phyloP scores from a whole-genome alignment of 2,888 invertebrate genomes.

The Glomeris marginata region DNA sequence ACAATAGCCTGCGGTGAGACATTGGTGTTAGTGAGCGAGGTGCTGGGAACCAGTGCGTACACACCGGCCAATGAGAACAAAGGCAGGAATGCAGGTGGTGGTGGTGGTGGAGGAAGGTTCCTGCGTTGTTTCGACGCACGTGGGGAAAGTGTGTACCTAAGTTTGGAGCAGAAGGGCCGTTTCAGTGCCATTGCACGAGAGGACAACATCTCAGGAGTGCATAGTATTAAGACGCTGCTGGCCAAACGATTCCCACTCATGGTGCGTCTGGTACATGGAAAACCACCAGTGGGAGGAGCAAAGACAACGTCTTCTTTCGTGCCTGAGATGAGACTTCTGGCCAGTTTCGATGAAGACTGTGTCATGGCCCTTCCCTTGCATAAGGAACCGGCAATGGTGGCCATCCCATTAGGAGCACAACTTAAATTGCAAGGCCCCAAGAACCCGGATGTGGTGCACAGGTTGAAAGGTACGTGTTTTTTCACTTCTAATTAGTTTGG shows the following conservation, averaged over 20 bases:
- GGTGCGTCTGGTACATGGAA: slow-evolving; percentile 79
- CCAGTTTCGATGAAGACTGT: slow-evolving; percentile 49
- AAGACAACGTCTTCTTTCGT: slow-evolving; percentile 69
- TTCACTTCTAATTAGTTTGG: too few species aligned
- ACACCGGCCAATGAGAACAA: slow-evolving; percentile 29
- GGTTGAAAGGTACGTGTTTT: slow-evolving; percentile 6
- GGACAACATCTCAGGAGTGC: slow-evolving; percentile 88
- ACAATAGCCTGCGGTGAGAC: slow-evolving; percentile 71
- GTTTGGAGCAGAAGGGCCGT: slow-evolving; percentile 73
- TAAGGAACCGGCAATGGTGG: slow-evolving; percentile 51
- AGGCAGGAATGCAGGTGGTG: slow-evolving; percentile 21
- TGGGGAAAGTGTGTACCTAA: slow-evolving; percentile 66
- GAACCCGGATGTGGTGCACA: slow-evolving; percentile 33
- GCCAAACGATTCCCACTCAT: slow-evolving; percentile 82
- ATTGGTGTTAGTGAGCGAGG: slow-evolving; percentile 59
- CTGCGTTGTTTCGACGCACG: slow-evolving; percentile 71
- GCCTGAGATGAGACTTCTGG: slow-evolving; percentile 65
- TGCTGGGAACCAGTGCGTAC: slow-evolving; percentile 23
- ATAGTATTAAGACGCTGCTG: slow-evolving; percentile 72
- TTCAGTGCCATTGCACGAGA: slow-evolving; percentile 85
- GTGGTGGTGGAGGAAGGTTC: slow-evolving; percentile 43
- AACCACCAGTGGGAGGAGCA: slow-evolving; percentile 58
- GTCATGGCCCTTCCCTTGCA: slow-evolving; percentile 23
- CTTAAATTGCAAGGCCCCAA: slow-evolving; percentile 66
- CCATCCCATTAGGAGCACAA: slow-evolving; percentile 70